These are phyloP conservation scores for Penaeus chinensis DNA, from an alignment of 1,140 invertebrate genomes.

Conservation along the genomic window DNA sequence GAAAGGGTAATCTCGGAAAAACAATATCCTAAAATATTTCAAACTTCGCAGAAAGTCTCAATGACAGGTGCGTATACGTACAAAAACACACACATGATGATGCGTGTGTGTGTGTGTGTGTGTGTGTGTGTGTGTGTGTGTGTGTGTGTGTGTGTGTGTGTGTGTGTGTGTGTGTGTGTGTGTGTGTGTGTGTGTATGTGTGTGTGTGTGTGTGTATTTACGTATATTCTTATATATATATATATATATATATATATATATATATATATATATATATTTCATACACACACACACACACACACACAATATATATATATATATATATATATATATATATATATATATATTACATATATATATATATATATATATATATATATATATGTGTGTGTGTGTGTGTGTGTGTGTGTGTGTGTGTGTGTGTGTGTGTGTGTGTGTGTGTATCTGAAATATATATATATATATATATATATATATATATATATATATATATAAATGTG, in stretches of 20 bases:
- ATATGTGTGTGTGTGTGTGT: background rate
- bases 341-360: constrained; percentile 22
- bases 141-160: background rate
- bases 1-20: no score
- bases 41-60: background rate
- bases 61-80: background rate
- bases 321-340: constrained; percentile 26
- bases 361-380: constrained; percentile 3
- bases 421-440: no score
- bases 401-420: no score
- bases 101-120: background rate
- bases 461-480: no score
- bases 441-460: no score
- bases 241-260: constrained; percentile 15
- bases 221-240: background rate
- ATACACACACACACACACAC: background rate
- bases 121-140: background rate
- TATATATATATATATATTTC: constrained; percentile 18
- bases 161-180: background rate
- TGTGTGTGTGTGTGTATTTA: background rate
- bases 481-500: no score
- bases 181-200: background rate
- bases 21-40: no score
- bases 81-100: background rate
- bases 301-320: constrained; percentile 14